Base-by-base conservation (phyloP, 2,113 vertebrate species). In the Carlito syrichta region DNA sequence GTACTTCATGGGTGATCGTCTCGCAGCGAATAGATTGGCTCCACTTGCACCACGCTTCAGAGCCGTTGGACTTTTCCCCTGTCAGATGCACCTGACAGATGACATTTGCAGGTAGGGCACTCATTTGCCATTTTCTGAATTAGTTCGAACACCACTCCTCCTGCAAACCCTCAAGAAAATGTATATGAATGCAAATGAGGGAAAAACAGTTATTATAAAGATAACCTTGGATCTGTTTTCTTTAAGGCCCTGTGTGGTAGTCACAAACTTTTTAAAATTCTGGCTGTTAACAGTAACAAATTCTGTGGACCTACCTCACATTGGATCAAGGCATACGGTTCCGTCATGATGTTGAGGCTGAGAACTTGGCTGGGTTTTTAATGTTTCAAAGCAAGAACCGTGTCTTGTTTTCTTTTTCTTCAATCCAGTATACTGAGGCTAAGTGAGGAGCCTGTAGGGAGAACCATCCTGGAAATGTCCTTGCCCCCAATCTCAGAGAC, bases 71-170 rank as follows among this genome's bases (percentile, higher is more conserved):
- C 30, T 16, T 77, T 52, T 84, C 38, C 43, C 40, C 54, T 30
- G 79, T 66, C 68, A 91, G 60, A 76, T 20, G 38, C 73, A 89
- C 38, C 63, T 95, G 87, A 96, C 62, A 92, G 27, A 11, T 92
- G 79, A 82, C 14, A 14, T 62, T 86, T 91, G 45, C 16, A 32
- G 66, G 7, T 1, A 0, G 63, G 79, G 48, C 23, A 56, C 56
- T 78, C 73, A 89, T 71, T 62, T 79, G 19, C 63, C 86, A 89
- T 89, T 91, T 96, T 25, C 86, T 17, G 13, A 71, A 84, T 92
- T 83, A 97, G 56, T 45, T 94, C 78, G 76, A 77, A 86, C 17
- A 63, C 6, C 48, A 52, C 5, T 16, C 30, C 22, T 76, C 76
- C 82, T 74, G 16, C 45, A 82, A 43, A 17, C 40, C 60, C 54